A percentile compares a stretch with the other conserved stretches of the same genome.
Evolutionary conservation across 1,140 invertebrate genomes (phyloP).

Genomic region (Anastatus disparis): DNA sequence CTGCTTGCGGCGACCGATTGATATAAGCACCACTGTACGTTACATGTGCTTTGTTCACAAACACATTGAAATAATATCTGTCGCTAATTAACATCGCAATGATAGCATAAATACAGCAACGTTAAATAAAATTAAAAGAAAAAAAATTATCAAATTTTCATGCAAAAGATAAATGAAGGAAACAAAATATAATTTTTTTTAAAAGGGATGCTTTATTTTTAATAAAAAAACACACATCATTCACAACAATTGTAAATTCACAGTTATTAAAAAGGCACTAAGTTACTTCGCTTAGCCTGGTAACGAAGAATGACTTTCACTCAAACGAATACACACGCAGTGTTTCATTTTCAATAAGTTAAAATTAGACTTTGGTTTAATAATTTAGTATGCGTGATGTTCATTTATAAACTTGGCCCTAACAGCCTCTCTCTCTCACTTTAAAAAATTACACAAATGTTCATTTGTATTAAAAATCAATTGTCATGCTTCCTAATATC

Average conservation of each 20-base stretch:
- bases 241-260: constrained; percentile 23
- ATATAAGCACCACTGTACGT: too few species aligned
- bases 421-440: not conserved
- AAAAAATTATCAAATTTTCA: too few species aligned
- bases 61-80: too few species aligned
- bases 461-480: constrained; percentile 13
- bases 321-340: not conserved
- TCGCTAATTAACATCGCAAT: too few species aligned
- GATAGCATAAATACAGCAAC: too few species aligned
- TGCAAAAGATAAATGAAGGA: too few species aligned
- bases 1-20: too few species aligned
- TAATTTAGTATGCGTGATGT: constrained; percentile 3
- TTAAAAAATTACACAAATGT: not conserved
- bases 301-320: not conserved
- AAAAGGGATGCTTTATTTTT: constrained; percentile 31
- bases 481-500: not conserved
- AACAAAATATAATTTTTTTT: too few species aligned
- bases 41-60: too few species aligned
- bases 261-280: constrained; percentile 33
- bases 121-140: too few species aligned
- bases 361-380: constrained; percentile 34
- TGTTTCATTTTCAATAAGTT: constrained; percentile 17
- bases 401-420: too few species aligned
- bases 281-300: constrained; percentile 3
- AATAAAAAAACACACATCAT: constrained; percentile 29